A percentile compares a stretch with the other conserved stretches of the same genome.
Conservation (phyloP, 2,797 vertebrate species). For the Lithobates sylvaticus region DNA sequence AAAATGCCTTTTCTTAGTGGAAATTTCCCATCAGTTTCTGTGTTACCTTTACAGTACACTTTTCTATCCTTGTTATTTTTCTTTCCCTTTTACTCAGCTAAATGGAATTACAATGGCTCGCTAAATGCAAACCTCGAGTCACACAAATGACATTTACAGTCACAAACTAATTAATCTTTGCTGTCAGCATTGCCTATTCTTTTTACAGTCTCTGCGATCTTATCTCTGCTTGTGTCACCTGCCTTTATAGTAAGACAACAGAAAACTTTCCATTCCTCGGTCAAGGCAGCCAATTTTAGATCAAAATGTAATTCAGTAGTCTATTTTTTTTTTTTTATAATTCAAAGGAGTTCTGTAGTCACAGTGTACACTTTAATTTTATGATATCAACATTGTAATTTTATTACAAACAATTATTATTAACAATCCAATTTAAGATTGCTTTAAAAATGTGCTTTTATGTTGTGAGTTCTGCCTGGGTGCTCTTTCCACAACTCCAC, state of each 20-base stretch:
- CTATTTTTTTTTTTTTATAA: too few species aligned
- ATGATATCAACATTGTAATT: too few species aligned
- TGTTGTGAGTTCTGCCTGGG: too few species aligned
- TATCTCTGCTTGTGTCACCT: slow-evolving; percentile 43
- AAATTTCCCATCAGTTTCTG: slow-evolving; percentile 10
- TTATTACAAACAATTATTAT: too few species aligned
- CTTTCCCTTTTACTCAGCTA: background rate
- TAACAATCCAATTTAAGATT: too few species aligned
- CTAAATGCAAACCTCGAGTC: slow-evolving; percentile 31
- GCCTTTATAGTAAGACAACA: background rate
- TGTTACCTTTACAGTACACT: background rate
- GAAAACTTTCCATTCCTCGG: slow-evolving; percentile 40
- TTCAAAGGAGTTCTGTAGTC: too few species aligned
- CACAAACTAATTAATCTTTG: slow-evolving; percentile 28
- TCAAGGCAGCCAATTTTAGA: background rate
- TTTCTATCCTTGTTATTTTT: background rate
- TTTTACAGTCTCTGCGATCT: slow-evolving; percentile 22
- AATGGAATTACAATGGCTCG: slow-evolving; percentile 4
- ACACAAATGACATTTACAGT: slow-evolving; percentile 36
- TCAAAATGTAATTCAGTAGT: background rate
- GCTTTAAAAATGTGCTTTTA: too few species aligned
- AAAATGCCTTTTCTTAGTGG: background rate
- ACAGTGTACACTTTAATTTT: too few species aligned
- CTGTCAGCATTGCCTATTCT: slow-evolving; percentile 19
- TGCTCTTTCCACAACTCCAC: too few species aligned